Percentiles rank a stretch among this genome's conserved stretches.
phyloP scores from a whole-genome alignment of 2,888 invertebrate species.

The Terebella lapidaria region DNA sequence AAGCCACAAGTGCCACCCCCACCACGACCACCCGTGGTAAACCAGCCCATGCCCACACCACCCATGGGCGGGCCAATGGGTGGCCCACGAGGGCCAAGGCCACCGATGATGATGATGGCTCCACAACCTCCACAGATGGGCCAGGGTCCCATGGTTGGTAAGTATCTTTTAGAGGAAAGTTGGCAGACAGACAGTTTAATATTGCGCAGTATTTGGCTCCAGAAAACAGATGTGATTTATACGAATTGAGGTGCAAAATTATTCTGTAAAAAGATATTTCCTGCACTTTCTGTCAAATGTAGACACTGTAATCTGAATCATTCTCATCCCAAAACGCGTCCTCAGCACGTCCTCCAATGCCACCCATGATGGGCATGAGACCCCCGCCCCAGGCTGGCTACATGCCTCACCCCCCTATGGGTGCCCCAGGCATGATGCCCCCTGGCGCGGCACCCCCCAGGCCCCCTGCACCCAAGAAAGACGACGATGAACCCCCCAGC shows the following conservation, averaged over 20 bases:
- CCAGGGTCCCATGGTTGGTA: too few relatives aligned
- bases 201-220: too few relatives aligned
- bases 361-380: conserved; percentile 19
- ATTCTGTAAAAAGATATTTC: too few relatives aligned
- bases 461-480: conserved; percentile 23
- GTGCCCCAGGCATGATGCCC: conserved; percentile 7
- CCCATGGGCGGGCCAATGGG: conserved; percentile 51
- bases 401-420: conserved; percentile 8
- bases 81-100: conserved; percentile 6
- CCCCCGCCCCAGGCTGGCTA: conserved; percentile 12
- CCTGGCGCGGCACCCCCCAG: conserved; percentile 20
- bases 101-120: conserved; percentile 10
- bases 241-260: too few relatives aligned
- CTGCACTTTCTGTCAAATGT: too few relatives aligned
- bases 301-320: too few relatives aligned
- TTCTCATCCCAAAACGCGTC: too few relatives aligned
- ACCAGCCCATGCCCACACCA: conserved; percentile 26
- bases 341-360: conserved; percentile 24
- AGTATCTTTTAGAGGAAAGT: too few relatives aligned
- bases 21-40: conserved; percentile 2
- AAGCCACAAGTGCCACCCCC: conserved; percentile 10
- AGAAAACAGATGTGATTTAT: too few relatives aligned
- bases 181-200: too few relatives aligned
- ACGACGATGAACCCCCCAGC: conserved; percentile 65
- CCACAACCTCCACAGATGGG: not conserved